These are phyloP conservation scores for Athripsodes cinereus DNA, from an alignment of 2,888 invertebrate species.

Conservation along the genomic window DNA sequence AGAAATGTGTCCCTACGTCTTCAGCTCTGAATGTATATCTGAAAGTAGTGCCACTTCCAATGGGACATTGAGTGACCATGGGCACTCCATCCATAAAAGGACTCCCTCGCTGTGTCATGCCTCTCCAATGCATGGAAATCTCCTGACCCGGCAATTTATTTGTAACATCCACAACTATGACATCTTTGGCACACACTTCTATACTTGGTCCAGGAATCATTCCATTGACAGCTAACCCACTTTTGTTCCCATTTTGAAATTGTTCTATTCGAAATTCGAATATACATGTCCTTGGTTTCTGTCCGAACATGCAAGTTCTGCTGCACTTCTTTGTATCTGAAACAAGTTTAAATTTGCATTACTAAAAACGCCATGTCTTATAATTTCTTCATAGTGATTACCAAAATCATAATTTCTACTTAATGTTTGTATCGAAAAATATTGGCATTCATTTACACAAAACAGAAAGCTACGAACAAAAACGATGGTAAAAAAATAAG, in stretches of 20 bases:
- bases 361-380: too few species aligned
- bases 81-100: constrained; percentile 74
- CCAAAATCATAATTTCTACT: too few species aligned
- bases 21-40: constrained; percentile 66
- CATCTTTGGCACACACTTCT: constrained; percentile 66
- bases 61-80: constrained; percentile 72
- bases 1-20: constrained; percentile 64
- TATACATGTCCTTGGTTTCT: constrained; percentile 42
- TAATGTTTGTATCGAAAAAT: too few species aligned
- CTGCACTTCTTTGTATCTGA: constrained; percentile 32
- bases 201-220: constrained; percentile 49
- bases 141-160: constrained; percentile 48
- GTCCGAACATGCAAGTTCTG: constrained; percentile 48
- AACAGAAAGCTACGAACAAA: too few species aligned
- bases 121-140: constrained; percentile 73
- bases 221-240: constrained; percentile 39
- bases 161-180: constrained; percentile 64
- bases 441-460: too few species aligned
- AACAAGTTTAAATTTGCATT: not conserved
- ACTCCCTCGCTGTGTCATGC: constrained; percentile 53
- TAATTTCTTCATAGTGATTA: too few species aligned
- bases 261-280: constrained; percentile 42
- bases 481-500: not conserved
- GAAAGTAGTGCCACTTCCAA: constrained; percentile 60
- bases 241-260: constrained; percentile 33